Conservation (phyloP, 2,888 invertebrate species). For the Lissocephala sabroskyi region DNA sequence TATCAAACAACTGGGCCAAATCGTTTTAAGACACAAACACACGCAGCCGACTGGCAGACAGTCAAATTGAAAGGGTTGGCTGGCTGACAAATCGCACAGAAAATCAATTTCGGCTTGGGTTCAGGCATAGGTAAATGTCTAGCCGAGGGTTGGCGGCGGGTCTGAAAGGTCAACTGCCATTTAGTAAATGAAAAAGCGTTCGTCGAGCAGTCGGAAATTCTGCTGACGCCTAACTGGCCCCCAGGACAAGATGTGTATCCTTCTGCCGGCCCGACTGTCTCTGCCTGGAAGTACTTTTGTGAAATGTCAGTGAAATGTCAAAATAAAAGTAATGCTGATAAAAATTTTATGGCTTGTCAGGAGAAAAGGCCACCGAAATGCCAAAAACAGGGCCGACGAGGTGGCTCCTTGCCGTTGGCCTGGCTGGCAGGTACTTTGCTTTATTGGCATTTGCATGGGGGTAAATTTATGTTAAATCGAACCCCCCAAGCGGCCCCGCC, state of each 20-base stretch:
- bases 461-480: constrained; percentile 59
- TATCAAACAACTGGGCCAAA: constrained; percentile 37
- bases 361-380: not conserved
- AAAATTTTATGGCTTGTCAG: constrained; percentile 63
- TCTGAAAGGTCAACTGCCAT: constrained; percentile 26
- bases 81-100: constrained; percentile 58
- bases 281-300: constrained; percentile 44
- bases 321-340: constrained; percentile 65
- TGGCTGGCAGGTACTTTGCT: constrained; percentile 46
- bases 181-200: constrained; percentile 50
- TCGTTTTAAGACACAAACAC: too few relatives aligned
- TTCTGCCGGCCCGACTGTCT: too few relatives aligned
- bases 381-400: too few relatives aligned
- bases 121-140: not conserved
- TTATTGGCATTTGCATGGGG: constrained; percentile 59
- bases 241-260: constrained; percentile 9
- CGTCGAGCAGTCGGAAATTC: too few relatives aligned
- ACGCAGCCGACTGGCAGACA: too few relatives aligned
- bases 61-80: too few relatives aligned
- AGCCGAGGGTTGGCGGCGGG: constrained; percentile 45
- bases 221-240: too few relatives aligned
- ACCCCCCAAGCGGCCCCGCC: too few relatives aligned
- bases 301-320: constrained; percentile 64
- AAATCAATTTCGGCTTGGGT: constrained; percentile 53
- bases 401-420: constrained; percentile 10